phyloP scores from a whole-genome alignment of 2,888 invertebrate species.

The Agrotis ipsilon region DNA sequence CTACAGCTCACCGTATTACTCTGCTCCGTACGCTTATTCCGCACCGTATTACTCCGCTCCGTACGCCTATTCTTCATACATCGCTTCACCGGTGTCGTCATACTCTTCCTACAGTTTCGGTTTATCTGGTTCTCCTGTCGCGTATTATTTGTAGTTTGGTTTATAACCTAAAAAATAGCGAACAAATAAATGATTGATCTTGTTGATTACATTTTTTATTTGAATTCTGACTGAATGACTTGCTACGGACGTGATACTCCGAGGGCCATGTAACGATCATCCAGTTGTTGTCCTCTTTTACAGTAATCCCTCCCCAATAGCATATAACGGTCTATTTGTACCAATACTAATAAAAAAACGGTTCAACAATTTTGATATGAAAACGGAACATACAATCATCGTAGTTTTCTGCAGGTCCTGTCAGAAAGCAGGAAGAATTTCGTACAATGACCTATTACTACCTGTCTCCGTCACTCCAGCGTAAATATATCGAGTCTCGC shows the following conservation, averaged over 20 bases:
- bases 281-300: too few species aligned
- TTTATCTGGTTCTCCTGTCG: conserved; percentile 69
- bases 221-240: too few species aligned
- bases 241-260: not conserved
- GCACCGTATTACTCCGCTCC: conserved; percentile 69
- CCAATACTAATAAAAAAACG: too few species aligned
- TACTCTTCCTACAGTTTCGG: conserved; percentile 74
- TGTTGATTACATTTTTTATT: conserved; percentile 14
- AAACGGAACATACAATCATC: too few species aligned
- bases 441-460: too few species aligned
- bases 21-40: conserved; percentile 56
- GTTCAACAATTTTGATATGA: too few species aligned
- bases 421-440: too few species aligned
- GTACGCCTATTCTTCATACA: conserved; percentile 71
- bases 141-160: conserved; percentile 14
- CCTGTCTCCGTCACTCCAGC: too few species aligned
- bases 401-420: too few species aligned
- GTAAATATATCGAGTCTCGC: too few species aligned
- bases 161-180: not conserved
- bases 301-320: not conserved
- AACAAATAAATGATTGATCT: conserved; percentile 33
- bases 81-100: conserved; percentile 59
- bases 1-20: conserved; percentile 30
- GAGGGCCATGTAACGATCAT: too few species aligned
- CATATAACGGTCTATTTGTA: too few species aligned